phyloP scores from a whole-genome alignment of 2,888 invertebrate genomes.

The Eumacrocentrus americanus region DNA sequence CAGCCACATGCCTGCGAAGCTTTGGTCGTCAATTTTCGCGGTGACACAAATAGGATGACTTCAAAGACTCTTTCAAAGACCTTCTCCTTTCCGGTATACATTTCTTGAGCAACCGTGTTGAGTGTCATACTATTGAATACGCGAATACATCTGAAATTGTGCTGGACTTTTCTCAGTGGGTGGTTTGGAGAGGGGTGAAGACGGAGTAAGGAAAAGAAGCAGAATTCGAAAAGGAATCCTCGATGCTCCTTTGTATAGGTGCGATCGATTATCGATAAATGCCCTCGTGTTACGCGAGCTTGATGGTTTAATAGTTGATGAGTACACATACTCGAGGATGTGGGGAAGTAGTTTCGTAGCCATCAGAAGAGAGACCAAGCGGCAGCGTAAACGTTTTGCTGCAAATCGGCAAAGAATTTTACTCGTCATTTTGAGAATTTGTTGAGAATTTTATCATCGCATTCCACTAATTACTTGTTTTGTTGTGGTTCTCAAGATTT shows the following conservation, averaged over 20 bases:
- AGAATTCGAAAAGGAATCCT: not conserved
- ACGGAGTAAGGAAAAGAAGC: not conserved
- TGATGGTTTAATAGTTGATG: not conserved
- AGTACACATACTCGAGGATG: not conserved
- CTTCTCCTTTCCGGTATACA: not conserved
- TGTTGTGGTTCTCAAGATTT: no score
- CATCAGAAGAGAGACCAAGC: no score
- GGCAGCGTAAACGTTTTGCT: no score
- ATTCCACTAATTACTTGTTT: no score
- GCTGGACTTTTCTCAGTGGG: not conserved
- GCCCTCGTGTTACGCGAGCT: not conserved
- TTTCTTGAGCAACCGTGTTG: not conserved
- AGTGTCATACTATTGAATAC: not conserved
- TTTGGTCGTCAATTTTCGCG: not conserved
- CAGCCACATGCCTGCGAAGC: not conserved
- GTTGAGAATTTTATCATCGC: no score
- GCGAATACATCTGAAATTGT: not conserved
- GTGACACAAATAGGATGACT: not conserved
- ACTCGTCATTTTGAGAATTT: no score
- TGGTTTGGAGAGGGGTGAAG: not conserved
- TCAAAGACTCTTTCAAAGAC: not conserved
- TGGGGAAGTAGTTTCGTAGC: conserved; percentile 7
- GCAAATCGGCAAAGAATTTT: no score
- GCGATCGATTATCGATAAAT: conserved; percentile 18
- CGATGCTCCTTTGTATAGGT: not conserved